Conservation (phyloP, 2,888 invertebrate genomes). For the Watsonalla binaria region DNA sequence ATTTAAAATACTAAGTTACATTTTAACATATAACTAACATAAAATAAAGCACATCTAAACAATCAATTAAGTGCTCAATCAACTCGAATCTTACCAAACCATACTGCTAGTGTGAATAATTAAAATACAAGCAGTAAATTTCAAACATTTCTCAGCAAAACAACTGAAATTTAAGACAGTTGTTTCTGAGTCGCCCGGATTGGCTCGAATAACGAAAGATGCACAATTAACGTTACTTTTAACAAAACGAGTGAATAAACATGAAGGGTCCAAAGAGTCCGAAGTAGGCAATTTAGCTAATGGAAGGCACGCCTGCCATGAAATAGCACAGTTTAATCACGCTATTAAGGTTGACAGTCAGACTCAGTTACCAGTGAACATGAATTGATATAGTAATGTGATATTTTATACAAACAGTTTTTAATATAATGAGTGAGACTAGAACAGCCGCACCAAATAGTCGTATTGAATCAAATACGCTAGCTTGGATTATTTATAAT, state of each 20-base stretch:
- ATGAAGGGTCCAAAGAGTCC: conserved; percentile 18
- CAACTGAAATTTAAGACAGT: neutral
- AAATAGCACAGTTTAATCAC: conserved; percentile 25
- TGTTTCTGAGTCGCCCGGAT: too few species aligned
- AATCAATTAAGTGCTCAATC: too few species aligned
- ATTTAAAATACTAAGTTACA: too few species aligned
- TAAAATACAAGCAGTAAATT: too few species aligned
- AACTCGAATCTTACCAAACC: too few species aligned
- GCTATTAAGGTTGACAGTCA: conserved; percentile 10
- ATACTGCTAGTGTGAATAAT: too few species aligned
- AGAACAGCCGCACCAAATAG: too few species aligned
- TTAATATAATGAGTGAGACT: neutral
- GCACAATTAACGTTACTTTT: conserved; percentile 1
- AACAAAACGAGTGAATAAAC: conserved; percentile 8
- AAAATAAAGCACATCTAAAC: too few species aligned
- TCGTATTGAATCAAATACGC: too few species aligned
- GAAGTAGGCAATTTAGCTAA: conserved; percentile 35
- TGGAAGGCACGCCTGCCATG: conserved; percentile 20
- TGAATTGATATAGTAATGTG: neutral
- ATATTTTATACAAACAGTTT: neutral
- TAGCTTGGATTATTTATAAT: too few species aligned
- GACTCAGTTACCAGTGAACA: neutral
- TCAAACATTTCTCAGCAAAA: neutral
- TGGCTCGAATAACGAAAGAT: neutral
- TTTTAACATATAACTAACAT: too few species aligned